Evolutionary conservation across 2,797 vertebrate species (phyloP), one percentile per base, ranked within the genome.

Genomic region (Hydrocynus forskahlii): DNA sequence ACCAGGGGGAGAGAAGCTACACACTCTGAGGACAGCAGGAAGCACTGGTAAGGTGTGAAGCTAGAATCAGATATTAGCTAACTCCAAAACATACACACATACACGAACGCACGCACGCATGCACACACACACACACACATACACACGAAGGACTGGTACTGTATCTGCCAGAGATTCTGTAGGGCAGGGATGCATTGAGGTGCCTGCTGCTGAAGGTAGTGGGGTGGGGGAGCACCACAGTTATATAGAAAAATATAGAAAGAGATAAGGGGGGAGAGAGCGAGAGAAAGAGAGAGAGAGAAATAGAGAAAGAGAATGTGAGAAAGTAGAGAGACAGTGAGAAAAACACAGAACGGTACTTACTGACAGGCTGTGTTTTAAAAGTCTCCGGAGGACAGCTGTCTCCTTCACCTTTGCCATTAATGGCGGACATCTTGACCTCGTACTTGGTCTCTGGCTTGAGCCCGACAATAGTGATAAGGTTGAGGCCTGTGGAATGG

Each of bases 331-430:
- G 76, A 70, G 62, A 78, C 19, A 52, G 72, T 60, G 9, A 57
- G 25, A 60, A 8, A n/a, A 38, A 73, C 45, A 77, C 71, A 64
- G 57, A 81, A 66, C 14, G 54, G 85, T 90, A 99, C 97, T 98
- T 97, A 99, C 98, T 97, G 88, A 99, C 96, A 92, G 97, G 97
- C 80, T 97, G 93, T 0, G 97, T 99, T 93, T 95, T 96, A 95
- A 99, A 99, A 79, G 91, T 91, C 0, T 90, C 92, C 12, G 89
- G 77, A 0, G 83, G 3, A 83, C 96, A 96, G 85, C 95, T 95
- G 90, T 99, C 98, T 0, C 97, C 96, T 81, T 96, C 92, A 0
- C 98, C 98, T 87, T 99, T 99, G 89, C 98, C 98, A 0, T 99
- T 99, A 91, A 98, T 93, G 8, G 97, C 97, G 0, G 96, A 97